These are phyloP conservation scores for Drosophila parvula DNA, from an alignment of 1,140 invertebrate genomes.

Conservation along the genomic window DNA sequence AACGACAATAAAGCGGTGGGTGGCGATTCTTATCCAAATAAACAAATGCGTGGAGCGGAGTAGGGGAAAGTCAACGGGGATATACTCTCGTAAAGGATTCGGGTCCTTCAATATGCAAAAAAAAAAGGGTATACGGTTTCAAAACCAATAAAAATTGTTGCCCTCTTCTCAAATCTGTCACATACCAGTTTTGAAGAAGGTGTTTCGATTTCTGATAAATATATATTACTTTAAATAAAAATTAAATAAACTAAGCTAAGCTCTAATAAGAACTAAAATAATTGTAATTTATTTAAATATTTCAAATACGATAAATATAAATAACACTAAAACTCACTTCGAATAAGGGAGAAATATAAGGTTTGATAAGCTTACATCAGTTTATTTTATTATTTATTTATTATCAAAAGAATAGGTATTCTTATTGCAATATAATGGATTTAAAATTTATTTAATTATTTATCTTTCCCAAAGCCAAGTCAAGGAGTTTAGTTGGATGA, in stretches of 20 bases:
- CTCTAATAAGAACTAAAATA: background rate
- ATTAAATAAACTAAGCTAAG: background rate
- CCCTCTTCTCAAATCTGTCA: background rate
- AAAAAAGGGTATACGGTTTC: constrained; percentile 3
- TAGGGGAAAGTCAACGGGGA: constrained; percentile 10
- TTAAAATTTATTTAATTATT: too few relatives aligned
- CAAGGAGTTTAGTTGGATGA: background rate
- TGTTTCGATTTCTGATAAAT: background rate
- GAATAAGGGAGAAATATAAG: too few relatives aligned
- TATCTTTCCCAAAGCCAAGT: background rate
- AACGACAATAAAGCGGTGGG: constrained; percentile 31
- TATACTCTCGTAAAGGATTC: constrained; percentile 27
- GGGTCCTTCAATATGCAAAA: constrained; percentile 11
- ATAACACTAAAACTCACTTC: too few relatives aligned
- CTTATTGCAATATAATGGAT: background rate
- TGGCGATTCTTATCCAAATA: constrained; percentile 28
- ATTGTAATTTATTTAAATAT: too few relatives aligned
- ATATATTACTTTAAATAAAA: background rate
- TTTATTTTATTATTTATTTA: too few relatives aligned
- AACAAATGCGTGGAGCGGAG: constrained; percentile 1
- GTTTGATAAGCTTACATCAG: too few relatives aligned
- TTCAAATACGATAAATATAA: too few relatives aligned
- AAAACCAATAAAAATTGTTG: background rate
- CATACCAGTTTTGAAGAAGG: background rate
- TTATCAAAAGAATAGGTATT: too few relatives aligned